These are phyloP conservation scores for Crotalus helleri DNA, from an alignment of 2,113 vertebrate genomes.

Conservation along the genomic window DNA sequence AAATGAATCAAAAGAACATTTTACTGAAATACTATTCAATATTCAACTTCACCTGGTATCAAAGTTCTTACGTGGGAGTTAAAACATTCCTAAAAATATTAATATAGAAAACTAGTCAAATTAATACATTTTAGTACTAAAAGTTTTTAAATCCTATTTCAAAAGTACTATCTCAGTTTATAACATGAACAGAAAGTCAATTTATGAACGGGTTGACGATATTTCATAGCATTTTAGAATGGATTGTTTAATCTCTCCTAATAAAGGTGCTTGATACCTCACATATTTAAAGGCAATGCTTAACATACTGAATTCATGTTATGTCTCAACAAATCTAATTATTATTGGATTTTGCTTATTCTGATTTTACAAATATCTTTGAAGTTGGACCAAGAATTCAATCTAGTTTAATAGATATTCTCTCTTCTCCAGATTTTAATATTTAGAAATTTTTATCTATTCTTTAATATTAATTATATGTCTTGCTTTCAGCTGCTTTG, in stretches of 20 bases:
- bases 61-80: neutral
- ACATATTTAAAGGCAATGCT: neutral
- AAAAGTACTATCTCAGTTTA: neutral
- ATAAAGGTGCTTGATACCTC: neutral
- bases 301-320: neutral
- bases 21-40: neutral
- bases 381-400: neutral
- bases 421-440: neutral
- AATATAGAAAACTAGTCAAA: neutral
- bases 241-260: neutral
- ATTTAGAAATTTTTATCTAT: neutral
- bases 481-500: no score
- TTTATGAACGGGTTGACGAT: neutral
- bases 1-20: neutral
- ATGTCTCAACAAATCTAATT: neutral
- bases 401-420: neutral
- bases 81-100: neutral
- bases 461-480: neutral
- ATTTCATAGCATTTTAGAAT: neutral
- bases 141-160: neutral
- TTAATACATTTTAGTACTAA: neutral
- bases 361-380: neutral
- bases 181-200: neutral
- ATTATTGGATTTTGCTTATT: neutral
- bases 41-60: neutral